phyloP scores from a whole-genome alignment of 2,888 invertebrate genomes.

The Ommatoiulus sabulosus region DNA sequence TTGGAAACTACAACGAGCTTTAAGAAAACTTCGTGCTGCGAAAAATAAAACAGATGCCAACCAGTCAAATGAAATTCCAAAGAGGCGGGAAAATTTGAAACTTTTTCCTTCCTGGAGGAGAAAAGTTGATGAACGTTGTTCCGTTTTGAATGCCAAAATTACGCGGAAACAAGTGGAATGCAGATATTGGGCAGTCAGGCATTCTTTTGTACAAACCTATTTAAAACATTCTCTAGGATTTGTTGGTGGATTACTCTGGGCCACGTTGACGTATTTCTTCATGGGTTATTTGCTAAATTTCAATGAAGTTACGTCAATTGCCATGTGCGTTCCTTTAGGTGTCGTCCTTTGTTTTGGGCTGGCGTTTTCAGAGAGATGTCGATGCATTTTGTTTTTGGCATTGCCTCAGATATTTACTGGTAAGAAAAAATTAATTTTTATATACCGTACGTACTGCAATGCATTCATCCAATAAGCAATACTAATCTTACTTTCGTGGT shows the following conservation, averaged over 20 bases:
- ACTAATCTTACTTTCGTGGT: too few species aligned
- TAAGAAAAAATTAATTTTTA: too few species aligned
- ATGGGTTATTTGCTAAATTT: neutral
- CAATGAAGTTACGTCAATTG: neutral
- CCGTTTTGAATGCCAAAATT: neutral
- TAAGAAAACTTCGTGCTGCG: neutral
- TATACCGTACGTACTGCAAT: too few species aligned
- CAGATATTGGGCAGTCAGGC: neutral
- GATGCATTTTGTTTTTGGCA: conserved; percentile 51
- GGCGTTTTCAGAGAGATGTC: conserved; percentile 50
- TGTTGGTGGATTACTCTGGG: conserved; percentile 34
- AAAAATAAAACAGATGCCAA: neutral
- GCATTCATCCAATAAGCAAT: too few species aligned
- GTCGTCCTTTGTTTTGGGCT: conserved; percentile 24
- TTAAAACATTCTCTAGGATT: conserved; percentile 35
- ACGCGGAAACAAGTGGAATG: neutral
- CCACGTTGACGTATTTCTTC: conserved; percentile 42
- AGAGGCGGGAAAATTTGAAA: neutral
- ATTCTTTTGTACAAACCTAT: neutral
- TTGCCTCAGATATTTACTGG: conserved; percentile 55
- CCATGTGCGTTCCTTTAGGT: conserved; percentile 4
- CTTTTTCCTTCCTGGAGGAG: neutral
- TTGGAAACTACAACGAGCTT: conserved; percentile 16
- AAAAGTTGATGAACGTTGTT: neutral
- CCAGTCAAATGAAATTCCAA: neutral